Base-by-base conservation (phyloP, 2,113 vertebrate species). In the Syngnathoides biaculeatus region DNA sequence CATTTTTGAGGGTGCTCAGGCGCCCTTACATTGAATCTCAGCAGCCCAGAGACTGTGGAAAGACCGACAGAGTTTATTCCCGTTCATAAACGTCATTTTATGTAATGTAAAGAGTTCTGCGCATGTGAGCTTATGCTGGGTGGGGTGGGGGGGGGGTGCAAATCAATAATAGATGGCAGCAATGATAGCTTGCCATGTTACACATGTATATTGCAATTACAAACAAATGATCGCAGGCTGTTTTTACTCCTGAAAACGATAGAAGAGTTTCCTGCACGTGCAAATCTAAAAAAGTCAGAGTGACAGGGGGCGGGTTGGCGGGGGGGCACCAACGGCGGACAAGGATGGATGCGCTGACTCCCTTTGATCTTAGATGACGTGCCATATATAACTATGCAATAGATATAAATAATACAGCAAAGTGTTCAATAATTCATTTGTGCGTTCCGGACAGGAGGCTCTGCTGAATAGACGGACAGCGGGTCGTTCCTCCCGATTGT, bases 391-490 rank as follows among this genome's bases (percentile, higher is more conserved):
- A 8, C 48, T n/a, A 50, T 50, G 48, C 5, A n/a, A 17, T 20
- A 20, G 5, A 50, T 50, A 50, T 50, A 20, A 50, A n/a, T 53
- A 53, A 53, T 53, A 53, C 17, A 27, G 13, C 39, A 39, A 40
- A n/a, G n/a, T 0, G 2, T 75, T 89, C 61, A 82, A 89, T 88
- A 82, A 86, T 89, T 87, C 38, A 89, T 80, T 45, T 58, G 61
- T 52, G 61, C 10, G 64, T 81, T 81, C 75, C 78, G 77, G 76
- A 80, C 75, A 30, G 43, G 40, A 59, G 17, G 57, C 22, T 71
- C 26, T 48, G 39, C 47, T 84, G 78, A 81, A 81, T 67, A 61
- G 47, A 65, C 26, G 64, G 75, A 15, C 72, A 71, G 35, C 71
- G 64, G 61, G 52, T 57, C 56, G 64, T 48, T 45, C 60, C 69